Percentiles rank a stretch among this genome's conserved stretches.
Evolutionary conservation across 2,113 vertebrate species (phyloP).

Genomic region (Festucalex cinctus): DNA sequence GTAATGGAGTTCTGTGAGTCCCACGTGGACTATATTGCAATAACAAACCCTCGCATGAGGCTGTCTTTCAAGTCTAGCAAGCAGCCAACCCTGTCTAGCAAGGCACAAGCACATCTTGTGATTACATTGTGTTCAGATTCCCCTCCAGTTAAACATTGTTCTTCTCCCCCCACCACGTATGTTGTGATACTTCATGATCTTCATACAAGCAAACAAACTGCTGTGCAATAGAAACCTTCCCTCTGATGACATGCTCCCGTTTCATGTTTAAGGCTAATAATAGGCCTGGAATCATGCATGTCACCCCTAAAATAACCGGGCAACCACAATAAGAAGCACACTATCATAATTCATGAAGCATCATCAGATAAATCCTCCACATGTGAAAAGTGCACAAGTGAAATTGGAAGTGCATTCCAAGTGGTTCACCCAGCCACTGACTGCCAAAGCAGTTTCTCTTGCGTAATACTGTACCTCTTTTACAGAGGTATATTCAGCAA

Average conservation of each 20-base stretch:
- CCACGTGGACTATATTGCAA: background rate
- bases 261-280: constrained; percentile 24
- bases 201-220: background rate
- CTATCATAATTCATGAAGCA: constrained; percentile 3
- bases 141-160: constrained; percentile 2
- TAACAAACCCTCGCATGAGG: background rate
- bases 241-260: background rate
- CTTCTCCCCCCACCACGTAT: background rate
- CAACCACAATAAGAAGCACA: background rate
- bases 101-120: background rate
- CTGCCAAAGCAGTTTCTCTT: constrained; percentile 65
- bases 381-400: background rate
- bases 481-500: constrained; percentile 19
- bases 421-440: constrained; percentile 31
- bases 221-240: background rate
- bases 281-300: constrained; percentile 17
- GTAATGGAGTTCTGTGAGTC: background rate
- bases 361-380: background rate
- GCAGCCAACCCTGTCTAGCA: constrained; percentile 1
- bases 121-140: background rate
- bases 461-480: constrained; percentile 29
- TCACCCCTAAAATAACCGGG: background rate
- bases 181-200: background rate
- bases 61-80: constrained; percentile 26
- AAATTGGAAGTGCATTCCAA: constrained; percentile 40